phyloP scores from a whole-genome alignment of 2,113 vertebrate species.

The Siniperca chuatsi region DNA sequence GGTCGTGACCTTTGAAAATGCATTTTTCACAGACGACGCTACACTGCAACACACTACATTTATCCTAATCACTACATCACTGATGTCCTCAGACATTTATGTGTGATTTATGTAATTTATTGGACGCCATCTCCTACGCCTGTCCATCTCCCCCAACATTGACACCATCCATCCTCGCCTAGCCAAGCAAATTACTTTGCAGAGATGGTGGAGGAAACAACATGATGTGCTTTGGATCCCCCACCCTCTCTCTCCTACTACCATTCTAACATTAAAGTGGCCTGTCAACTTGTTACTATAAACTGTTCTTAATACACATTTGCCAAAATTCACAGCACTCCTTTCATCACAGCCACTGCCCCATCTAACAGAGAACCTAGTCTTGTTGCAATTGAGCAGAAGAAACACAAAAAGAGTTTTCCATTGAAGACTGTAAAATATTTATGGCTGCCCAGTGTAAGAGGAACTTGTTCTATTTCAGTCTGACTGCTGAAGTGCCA shows the following conservation, averaged over 20 bases:
- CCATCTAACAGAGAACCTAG: not conserved
- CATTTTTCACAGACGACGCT: not conserved
- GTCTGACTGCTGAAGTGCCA: not conserved
- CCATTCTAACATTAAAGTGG: slow-evolving; percentile 7
- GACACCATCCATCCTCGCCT: not conserved
- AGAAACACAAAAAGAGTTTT: slow-evolving; percentile 44
- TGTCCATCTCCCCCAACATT: slow-evolving; percentile 16
- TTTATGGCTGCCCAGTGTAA: slow-evolving; percentile 53
- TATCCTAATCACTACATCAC: not conserved
- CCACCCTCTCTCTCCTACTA: not conserved
- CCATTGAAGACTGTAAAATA: slow-evolving; percentile 53
- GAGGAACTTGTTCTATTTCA: slow-evolving; percentile 41
- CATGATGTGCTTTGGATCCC: slow-evolving; percentile 9
- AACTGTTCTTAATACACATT: not conserved
- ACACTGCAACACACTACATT: not conserved
- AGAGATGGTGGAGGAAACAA: not conserved
- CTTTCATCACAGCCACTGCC: not conserved
- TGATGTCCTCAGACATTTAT: slow-evolving; percentile 9
- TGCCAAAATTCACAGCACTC: not conserved
- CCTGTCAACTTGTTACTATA: slow-evolving; percentile 4
- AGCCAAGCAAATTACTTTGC: slow-evolving; percentile 24
- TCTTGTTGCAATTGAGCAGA: slow-evolving; percentile 36
- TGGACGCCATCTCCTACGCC: not conserved
- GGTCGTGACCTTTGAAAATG: not conserved
- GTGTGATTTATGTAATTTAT: slow-evolving; percentile 11